These are phyloP conservation scores for Ateles fusciceps DNA, from an alignment of 2,797 vertebrate genomes.

Conservation along the genomic window DNA sequence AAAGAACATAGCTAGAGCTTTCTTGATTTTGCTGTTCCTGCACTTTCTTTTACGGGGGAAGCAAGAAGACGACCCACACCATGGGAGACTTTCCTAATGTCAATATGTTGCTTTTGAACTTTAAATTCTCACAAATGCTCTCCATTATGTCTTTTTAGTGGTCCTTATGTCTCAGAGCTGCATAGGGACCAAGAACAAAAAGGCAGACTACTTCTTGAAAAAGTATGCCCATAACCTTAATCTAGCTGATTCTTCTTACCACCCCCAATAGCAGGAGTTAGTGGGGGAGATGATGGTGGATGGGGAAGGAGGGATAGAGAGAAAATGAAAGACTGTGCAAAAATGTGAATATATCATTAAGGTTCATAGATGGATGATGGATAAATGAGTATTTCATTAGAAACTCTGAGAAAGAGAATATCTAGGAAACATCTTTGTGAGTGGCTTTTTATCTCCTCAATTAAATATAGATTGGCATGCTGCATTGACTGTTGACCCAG, in stretches of 20 bases:
- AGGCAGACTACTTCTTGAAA: background rate
- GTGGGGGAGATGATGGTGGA: too few relatives aligned
- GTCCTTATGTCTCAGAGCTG: background rate
- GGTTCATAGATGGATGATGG: background rate
- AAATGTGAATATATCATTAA: background rate
- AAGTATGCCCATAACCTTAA: background rate
- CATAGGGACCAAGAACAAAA: background rate
- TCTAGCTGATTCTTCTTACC: background rate
- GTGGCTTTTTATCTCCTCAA: background rate
- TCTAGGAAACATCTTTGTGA: background rate
- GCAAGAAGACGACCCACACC: background rate
- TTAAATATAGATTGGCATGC: background rate
- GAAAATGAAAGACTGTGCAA: background rate
- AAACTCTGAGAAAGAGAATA: background rate
- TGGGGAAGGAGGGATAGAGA: background rate
- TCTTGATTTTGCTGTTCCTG: background rate
- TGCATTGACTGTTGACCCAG: background rate
- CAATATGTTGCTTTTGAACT: background rate
- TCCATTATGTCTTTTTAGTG: background rate
- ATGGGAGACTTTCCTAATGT: background rate
- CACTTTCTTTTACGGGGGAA: background rate
- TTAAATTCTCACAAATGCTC: background rate
- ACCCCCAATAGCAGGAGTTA: background rate
- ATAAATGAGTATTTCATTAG: background rate
- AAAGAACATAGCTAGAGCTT: background rate